These are phyloP conservation scores for Linepithema humile DNA, from an alignment of 1,140 invertebrate genomes.

Conservation along the genomic window DNA sequence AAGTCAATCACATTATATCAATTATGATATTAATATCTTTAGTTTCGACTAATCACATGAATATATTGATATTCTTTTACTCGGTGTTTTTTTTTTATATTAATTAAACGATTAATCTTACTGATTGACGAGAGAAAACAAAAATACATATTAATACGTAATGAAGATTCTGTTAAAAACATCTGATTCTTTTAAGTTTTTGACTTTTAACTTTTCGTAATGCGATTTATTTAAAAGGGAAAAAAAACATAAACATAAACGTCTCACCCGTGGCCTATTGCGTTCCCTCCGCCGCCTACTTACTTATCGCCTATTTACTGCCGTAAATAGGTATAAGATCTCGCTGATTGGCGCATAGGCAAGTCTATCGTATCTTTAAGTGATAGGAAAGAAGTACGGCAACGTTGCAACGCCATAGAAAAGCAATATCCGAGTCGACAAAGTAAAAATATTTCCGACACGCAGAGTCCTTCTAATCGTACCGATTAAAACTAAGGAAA, in stretches of 20 bases:
- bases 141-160: neutral
- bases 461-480: conserved; percentile 31
- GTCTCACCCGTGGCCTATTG: conserved; percentile 34
- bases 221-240: conserved; percentile 1
- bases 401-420: conserved; percentile 22
- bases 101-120: neutral
- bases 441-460: conserved; percentile 18
- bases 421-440: conserved; percentile 30
- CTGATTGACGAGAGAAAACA: neutral
- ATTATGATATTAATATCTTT: no score
- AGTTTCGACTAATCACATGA: no score
- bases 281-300: conserved; percentile 22
- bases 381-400: neutral
- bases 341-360: conserved; percentile 21
- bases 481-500: neutral
- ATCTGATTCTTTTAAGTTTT: neutral
- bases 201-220: conserved; percentile 3
- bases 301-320: conserved; percentile 22
- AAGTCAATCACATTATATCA: no score
- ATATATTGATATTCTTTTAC: no score
- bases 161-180: neutral
- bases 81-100: no score
- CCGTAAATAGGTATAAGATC: conserved; percentile 25
- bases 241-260: neutral
- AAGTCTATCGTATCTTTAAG: conserved; percentile 13